Evolutionary conservation across 2,113 vertebrate genomes (phyloP), one percentile per base, ranked within the genome.

Genomic region (Drymodes brunneopygia): DNA sequence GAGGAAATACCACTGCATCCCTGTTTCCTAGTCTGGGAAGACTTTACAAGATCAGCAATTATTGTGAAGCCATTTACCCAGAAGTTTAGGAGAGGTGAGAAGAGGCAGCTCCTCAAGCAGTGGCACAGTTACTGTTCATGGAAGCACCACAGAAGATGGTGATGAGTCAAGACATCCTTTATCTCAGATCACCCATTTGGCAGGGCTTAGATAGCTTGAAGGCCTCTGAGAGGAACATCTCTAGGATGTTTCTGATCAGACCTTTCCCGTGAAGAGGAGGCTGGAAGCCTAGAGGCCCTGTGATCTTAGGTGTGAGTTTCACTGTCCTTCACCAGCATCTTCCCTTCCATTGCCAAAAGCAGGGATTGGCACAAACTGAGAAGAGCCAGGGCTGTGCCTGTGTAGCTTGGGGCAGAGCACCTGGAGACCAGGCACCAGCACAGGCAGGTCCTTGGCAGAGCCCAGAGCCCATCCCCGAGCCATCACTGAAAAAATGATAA

Each of bases 381-480:
- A 36, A 45, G 51, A 72, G 20, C 13, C 7, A 7, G 29, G 25
- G 56, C 33, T 12, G 1, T 35, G 50, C 70, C 31, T 35, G 25
- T 7, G 3, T 22, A 54, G 62, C 42, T 72, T 33, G 25, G 62
- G 69, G 23, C 38, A 72, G 36, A 73, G 40, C 40, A 42, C 24
- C 72, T 60, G 58, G 44, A 60, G 7, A 15, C 23, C 48, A 45
- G 40, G 31, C 64, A 51, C 6, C 2, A 20, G 56, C 42, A 38
- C 23, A 69, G 64, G 38, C 38, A 58, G 17, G 20, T 45, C 47
- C 25, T 15, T 31, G 36, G 70, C 64, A 86, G 40, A 54, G 3
- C 16, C 42, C 22, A 50, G 29, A 72, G 15, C 25, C 35, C 47
- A 24, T 28, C 12, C n/a, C 16, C 0, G 0, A 65, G 19, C 4